These are phyloP conservation scores for Hydrotaea diabolus DNA, from an alignment of 2,888 invertebrate genomes.

Conservation along the genomic window DNA sequence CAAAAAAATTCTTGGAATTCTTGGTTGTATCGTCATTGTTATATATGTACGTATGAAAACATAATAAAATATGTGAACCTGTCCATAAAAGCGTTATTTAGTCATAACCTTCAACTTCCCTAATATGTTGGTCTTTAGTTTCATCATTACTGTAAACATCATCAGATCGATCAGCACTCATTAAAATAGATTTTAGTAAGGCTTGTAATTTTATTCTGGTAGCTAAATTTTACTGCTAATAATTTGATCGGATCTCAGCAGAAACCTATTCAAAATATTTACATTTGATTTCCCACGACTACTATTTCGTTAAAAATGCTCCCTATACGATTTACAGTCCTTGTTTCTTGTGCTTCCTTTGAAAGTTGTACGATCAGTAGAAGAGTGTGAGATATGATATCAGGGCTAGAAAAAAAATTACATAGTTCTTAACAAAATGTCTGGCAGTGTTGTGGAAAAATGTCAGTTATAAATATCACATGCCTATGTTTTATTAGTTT, in stretches of 20 bases:
- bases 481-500: too few species aligned
- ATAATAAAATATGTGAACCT: too few species aligned
- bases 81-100: slow-evolving; percentile 17
- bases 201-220: not conserved
- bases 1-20: too few species aligned
- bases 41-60: too few species aligned
- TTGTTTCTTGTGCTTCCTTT: slow-evolving; percentile 17
- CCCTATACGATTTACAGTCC: slow-evolving; percentile 29
- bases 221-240: not conserved
- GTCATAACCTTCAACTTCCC: not conserved
- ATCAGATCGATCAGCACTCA: slow-evolving; percentile 4
- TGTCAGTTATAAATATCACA: not conserved
- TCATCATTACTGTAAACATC: not conserved
- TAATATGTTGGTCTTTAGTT: not conserved
- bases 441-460: not conserved
- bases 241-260: not conserved
- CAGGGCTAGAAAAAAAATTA: not conserved
- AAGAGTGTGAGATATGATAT: not conserved
- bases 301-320: slow-evolving; percentile 20
- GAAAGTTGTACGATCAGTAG: slow-evolving; percentile 23
- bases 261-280: slow-evolving; percentile 15
- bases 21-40: too few species aligned
- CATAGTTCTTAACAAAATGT: slow-evolving; percentile 7
- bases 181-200: not conserved
- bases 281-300: slow-evolving; percentile 20